Evolutionary conservation across 2,797 vertebrate genomes (phyloP).

Genomic region (Sebastes melanostomus): DNA sequence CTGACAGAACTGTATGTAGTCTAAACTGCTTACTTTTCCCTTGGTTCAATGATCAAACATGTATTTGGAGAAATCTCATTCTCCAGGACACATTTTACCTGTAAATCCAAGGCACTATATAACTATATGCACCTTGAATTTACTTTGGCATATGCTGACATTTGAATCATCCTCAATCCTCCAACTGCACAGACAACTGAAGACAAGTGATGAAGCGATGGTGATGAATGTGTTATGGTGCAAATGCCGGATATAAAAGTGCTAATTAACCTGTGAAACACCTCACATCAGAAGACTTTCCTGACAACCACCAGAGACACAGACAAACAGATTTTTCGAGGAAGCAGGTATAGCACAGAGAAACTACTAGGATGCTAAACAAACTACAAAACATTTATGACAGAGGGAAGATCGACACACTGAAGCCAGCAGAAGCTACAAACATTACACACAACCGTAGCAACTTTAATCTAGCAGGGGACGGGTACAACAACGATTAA

Average conservation of each 20-base stretch:
- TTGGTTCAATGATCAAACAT: background rate
- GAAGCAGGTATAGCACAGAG: background rate
- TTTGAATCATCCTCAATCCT: background rate
- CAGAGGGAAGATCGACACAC: background rate
- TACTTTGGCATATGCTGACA: background rate
- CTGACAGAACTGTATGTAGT: no score
- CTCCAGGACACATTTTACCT: background rate
- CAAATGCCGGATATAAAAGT: background rate
- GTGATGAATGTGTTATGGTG: background rate
- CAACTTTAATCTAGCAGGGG: background rate
- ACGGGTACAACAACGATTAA: conserved; percentile 6
- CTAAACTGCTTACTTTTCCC: background rate
- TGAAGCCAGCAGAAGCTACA: conserved; percentile 19
- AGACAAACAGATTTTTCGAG: background rate
- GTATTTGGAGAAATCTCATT: background rate
- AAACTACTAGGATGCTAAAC: background rate
- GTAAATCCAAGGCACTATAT: background rate
- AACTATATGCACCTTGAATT: background rate
- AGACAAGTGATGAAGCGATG: background rate
- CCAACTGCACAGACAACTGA: background rate
- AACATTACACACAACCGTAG: conserved; percentile 2
- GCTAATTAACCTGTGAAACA: background rate
- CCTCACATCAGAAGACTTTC: background rate
- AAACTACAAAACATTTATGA: background rate
- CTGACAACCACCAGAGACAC: background rate